A percentile compares a stretch with the other conserved stretches of the same genome.
phyloP scores from a whole-genome alignment of 2,888 invertebrate genomes.

The Melinopterus prodromus region DNA sequence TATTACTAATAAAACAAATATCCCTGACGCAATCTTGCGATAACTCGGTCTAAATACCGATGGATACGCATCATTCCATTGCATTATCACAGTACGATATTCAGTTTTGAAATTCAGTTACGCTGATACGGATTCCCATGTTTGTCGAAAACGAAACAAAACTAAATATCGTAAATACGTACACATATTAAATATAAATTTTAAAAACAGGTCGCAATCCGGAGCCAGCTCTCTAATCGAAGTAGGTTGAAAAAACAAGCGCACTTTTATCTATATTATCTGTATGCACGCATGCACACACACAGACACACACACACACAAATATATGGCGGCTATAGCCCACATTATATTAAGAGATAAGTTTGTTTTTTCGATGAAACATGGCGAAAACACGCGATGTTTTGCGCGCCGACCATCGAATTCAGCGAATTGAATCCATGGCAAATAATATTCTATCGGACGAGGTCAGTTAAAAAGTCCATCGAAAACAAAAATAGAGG shows the following conservation, averaged over 20 bases:
- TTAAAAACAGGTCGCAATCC: background rate
- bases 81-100: no score
- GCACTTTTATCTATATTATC: background rate
- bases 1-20: no score
- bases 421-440: background rate
- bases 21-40: no score
- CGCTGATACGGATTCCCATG: no score
- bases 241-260: conserved; percentile 4
- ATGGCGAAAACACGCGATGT: background rate
- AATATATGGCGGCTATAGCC: background rate
- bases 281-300: background rate
- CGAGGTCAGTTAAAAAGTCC: background rate
- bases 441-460: background rate
- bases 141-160: background rate
- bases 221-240: background rate
- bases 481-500: no score
- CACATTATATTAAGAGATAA: conserved; percentile 4
- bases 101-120: no score
- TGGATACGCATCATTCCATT: no score
- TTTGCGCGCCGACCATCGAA: background rate
- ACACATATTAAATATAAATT: background rate
- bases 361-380: background rate
- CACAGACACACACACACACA: background rate
- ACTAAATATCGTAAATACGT: background rate
- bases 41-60: no score